Base-by-base conservation (phyloP, 2,113 vertebrate species). In the Bos indicus region DNA sequence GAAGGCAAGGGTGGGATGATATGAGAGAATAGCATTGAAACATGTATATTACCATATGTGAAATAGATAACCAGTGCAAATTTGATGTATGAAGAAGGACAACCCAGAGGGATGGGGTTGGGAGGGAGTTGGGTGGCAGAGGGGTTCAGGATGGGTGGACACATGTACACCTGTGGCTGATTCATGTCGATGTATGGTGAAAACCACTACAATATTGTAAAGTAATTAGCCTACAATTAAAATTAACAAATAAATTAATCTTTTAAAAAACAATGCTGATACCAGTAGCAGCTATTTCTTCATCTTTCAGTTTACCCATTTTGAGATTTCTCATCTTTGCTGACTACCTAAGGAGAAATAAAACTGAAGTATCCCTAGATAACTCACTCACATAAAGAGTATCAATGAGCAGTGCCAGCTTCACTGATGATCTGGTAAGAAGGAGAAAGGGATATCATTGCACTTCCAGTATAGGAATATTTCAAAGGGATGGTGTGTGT, bases 261-360 rank as follows among this genome's bases (percentile, higher is more conserved):
- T 59, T 48, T 7, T 0, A 7, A 30, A 28, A 71, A 84, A 59
- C 19, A n/a, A 40, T 17, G n/a, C 43, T 56, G 57, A 28, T 15
- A 82, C 19, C 52, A 84, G 7, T 46, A 57, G 15, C 40, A 90
- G 19, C 48, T 40, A 14, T 43, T 80, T 92, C 25, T 30, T 96
- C 16, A 57, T 33, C 33, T 11, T 85, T 82, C 13, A 9, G n/a
- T 60, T 83, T 6, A 26, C 16, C 26, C 48, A 71, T n/a, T 21
- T 54, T 74, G 83, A 93, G 54, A 52, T 83, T 54, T 89, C 91
- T 71, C 26, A 17, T 74, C 28, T 93, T 64, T 85, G 11, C 17
- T 81, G 48, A 74, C 36, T 0, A 1, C 36, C 8, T 21, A 52
- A 36, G 26, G 33, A 28, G 52, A 91, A 64, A 36, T 77, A 54